phyloP scores from a whole-genome alignment of 2,797 vertebrate species.

The Cichlasoma orientale region DNA sequence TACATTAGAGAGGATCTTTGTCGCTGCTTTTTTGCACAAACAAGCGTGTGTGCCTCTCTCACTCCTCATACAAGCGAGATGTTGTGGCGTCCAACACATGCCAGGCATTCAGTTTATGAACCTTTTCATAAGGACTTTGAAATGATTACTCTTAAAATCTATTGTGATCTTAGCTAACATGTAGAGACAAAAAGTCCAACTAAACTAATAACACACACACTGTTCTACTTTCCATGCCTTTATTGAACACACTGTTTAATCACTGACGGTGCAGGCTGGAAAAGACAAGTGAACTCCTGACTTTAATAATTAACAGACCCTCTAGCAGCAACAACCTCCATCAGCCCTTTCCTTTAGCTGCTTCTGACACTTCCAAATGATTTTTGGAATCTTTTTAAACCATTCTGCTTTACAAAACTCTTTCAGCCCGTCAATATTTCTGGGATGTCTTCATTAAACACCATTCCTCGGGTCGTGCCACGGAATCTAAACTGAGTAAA shows the following conservation, averaged over 20 bases:
- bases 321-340: background rate
- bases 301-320: background rate
- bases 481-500: background rate
- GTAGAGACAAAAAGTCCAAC: no score
- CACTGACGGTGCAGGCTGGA: background rate
- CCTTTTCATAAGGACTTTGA: no score
- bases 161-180: no score
- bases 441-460: background rate
- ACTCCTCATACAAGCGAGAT: no score
- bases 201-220: no score
- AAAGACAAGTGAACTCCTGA: background rate
- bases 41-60: no score
- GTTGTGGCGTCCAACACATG: no score
- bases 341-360: background rate
- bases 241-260: background rate
- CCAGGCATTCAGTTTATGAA: no score
- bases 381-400: background rate
- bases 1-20: accelerated
- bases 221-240: no score
- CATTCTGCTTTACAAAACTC: background rate
- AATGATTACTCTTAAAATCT: no score
- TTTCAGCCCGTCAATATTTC: background rate
- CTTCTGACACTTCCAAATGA: background rate
- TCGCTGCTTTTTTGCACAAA: background rate
- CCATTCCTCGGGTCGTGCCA: background rate